Conservation (phyloP, 2,113 vertebrate genomes). For the Anthoscopus minutus region DNA sequence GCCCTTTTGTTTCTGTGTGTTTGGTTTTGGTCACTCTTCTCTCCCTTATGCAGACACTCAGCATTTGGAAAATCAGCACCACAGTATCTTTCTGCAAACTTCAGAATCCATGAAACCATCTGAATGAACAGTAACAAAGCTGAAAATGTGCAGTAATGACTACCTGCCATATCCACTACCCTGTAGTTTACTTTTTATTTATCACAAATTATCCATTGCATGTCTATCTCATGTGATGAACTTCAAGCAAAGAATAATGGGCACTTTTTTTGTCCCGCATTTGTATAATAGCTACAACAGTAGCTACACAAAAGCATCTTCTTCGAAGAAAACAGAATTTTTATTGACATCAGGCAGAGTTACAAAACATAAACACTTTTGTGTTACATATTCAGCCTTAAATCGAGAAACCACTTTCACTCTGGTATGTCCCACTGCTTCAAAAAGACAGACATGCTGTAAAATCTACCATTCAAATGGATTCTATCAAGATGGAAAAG, state of each 20-base stretch:
- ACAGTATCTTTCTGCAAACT: background rate
- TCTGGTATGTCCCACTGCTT: background rate
- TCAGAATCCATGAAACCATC: background rate
- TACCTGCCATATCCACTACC: background rate
- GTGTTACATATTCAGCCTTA: background rate
- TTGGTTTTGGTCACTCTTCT: background rate
- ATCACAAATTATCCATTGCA: background rate
- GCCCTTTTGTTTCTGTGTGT: background rate
- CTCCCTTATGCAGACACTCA: background rate
- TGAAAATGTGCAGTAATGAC: background rate
- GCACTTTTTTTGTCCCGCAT: background rate
- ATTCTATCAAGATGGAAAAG: background rate
- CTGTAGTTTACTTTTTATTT: background rate
- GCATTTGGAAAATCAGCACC: background rate
- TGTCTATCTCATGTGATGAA: background rate
- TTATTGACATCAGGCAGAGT: background rate
- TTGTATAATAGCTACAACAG: background rate
- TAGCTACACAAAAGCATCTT: background rate
- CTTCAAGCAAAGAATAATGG: background rate
- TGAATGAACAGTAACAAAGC: background rate
- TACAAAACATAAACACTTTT: background rate
- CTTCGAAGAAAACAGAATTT: background rate
- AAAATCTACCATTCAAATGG: background rate
- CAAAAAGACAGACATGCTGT: background rate
- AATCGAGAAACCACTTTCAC: background rate